Base-by-base conservation (phyloP, 1,140 invertebrate genomes). In the Littorina saxatilis region DNA sequence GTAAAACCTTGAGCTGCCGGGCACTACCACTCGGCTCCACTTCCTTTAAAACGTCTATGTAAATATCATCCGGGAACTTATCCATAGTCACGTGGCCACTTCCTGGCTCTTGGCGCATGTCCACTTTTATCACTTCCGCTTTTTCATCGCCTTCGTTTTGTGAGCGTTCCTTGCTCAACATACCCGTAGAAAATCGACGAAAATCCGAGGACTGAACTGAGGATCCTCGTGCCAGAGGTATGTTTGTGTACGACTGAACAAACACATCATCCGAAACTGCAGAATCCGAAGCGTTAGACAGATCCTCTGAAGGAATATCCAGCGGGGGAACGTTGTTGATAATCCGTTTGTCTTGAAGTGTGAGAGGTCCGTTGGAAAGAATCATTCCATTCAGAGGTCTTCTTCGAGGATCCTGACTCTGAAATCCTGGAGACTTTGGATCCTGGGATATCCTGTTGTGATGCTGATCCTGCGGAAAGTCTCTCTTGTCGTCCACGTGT, bases 11-110 rank as follows among this genome's bases (percentile, higher is more conserved):
- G 32, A 83, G 70, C 32, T 40, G 52, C 39, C 70, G n/a, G 11
- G 76, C 55, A 29, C 58, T 78, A 35, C 55, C 76, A 39, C 76
- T 78, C 11, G 76, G 55, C 15, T 61, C 47, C 55, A 37, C 20
- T 39, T 78, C 55, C 32, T 63, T 63, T 13, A 68, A 2, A 23
- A 83, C 82, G 52, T 83, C 82, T 39, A 83, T 79, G 52, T 83
- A 83, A n/a, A 83, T 75, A 55, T 83, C 76, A 35, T 83, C 82
- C 32, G 82, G 82, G 47, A 61, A 83, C 4, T 61, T 73, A 9
- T 58, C 37, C 39, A 78, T 35, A 5, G 55, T 63, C 55, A 78
- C 55, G 58, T 40, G 55, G 66, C 39, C 32, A 9, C 76, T 43
- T 55, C 39, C n/a, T 1, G 55, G n/a, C 29, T 76, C 73, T 20